Evolutionary conservation across 1,140 invertebrate genomes (phyloP).

Genomic region (Trinorchestia longiramus): DNA sequence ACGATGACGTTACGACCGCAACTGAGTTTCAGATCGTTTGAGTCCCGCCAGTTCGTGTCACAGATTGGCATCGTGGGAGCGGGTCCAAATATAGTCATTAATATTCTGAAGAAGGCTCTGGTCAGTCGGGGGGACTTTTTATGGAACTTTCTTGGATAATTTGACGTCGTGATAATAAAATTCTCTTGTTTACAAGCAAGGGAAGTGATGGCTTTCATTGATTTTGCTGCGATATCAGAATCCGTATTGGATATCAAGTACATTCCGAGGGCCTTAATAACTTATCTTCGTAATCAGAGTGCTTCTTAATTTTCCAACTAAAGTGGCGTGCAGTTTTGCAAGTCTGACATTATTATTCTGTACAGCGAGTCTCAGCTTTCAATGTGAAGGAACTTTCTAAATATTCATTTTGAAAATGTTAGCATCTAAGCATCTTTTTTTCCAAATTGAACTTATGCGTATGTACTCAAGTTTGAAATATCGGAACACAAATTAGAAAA

Average conservation of each 20-base stretch:
- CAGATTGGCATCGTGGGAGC: not conserved
- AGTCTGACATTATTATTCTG: not conserved
- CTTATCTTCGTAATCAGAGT: not conserved
- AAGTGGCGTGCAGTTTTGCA: not conserved
- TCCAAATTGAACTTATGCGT: not conserved
- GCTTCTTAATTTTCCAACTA: not conserved
- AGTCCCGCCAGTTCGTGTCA: not conserved
- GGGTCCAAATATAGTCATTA: not conserved
- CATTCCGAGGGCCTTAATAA: not conserved
- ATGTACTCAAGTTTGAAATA: not conserved
- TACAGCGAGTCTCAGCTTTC: not conserved
- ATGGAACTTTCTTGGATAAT: not conserved
- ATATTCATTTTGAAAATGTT: not conserved
- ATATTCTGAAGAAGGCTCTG: not conserved
- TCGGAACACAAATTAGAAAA: not conserved
- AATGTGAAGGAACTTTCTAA: not conserved
- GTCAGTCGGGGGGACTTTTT: not conserved
- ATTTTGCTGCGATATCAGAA: not conserved
- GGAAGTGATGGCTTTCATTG: not conserved
- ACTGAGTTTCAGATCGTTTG: not conserved
- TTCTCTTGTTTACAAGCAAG: not conserved
- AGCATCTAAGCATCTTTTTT: not conserved
- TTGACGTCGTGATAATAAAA: not conserved
- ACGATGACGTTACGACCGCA: not conserved
- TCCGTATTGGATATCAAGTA: not conserved